A percentile compares a stretch with the other conserved stretches of the same genome.
These are phyloP conservation scores for Oeneis ivallda DNA, from an alignment of 2,888 invertebrate species.

Conservation along the genomic window DNA sequence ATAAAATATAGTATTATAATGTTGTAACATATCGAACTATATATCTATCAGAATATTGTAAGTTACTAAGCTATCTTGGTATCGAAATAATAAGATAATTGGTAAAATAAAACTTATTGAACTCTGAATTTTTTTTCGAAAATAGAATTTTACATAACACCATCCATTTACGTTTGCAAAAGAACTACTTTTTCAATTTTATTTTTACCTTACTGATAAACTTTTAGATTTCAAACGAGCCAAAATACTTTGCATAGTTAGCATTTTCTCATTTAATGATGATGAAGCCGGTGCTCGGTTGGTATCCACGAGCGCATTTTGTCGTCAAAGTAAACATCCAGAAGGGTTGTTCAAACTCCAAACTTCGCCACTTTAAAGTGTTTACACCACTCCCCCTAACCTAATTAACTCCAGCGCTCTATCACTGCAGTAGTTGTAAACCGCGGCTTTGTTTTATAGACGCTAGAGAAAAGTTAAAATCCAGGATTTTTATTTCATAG, in stretches of 20 bases:
- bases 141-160: background rate
- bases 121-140: too few relatives aligned
- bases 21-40: too few relatives aligned
- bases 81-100: too few relatives aligned
- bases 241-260: background rate
- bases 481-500: background rate
- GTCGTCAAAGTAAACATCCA: slow-evolving; percentile 34
- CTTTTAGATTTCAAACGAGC: background rate
- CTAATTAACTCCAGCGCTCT: slow-evolving; percentile 33
- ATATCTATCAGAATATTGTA: too few relatives aligned
- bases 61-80: too few relatives aligned
- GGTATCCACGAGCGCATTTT: slow-evolving; percentile 19
- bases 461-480: background rate
- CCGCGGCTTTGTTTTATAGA: slow-evolving; percentile 6
- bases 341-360: slow-evolving; percentile 32
- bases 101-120: too few relatives aligned
- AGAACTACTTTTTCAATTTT: too few relatives aligned
- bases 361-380: slow-evolving; percentile 29
- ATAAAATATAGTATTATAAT: too few relatives aligned
- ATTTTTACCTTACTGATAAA: background rate
- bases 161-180: too few relatives aligned
- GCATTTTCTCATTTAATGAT: slow-evolving; percentile 14
- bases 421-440: slow-evolving; percentile 12
- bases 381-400: slow-evolving; percentile 33
- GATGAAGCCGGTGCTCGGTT: slow-evolving; percentile 11